Percentiles rank a stretch among this genome's conserved stretches.
Conservation (phyloP, 2,113 vertebrate genomes). For the Pluvianellus socialis region DNA sequence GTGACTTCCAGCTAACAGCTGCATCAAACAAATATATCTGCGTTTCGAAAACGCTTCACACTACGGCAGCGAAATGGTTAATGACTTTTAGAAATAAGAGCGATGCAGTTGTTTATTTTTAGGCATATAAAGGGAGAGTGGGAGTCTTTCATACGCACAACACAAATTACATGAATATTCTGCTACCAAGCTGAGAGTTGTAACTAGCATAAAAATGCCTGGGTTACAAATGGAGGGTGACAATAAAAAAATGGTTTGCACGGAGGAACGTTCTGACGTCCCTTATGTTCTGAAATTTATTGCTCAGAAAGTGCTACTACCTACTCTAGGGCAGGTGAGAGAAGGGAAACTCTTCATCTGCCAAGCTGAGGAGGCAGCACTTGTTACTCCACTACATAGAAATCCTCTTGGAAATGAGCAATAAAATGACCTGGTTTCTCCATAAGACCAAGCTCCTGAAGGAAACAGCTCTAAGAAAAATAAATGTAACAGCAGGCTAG, state of each 20-base stretch:
- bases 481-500: neutral
- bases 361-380: neutral
- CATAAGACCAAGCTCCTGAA: neutral
- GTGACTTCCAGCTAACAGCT: neutral
- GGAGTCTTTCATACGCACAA: neutral
- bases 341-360: neutral
- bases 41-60: neutral
- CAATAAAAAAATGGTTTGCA: neutral
- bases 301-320: neutral
- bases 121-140: neutral
- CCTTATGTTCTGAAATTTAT: neutral
- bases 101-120: neutral
- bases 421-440: neutral
- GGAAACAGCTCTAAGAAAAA: conserved; percentile 5
- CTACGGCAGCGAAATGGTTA: neutral
- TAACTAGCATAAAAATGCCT: neutral
- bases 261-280: neutral
- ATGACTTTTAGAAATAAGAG: neutral
- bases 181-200: neutral
- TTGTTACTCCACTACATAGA: neutral
- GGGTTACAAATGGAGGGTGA: neutral
- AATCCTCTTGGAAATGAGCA: neutral
- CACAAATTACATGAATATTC: neutral
- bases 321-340: neutral
- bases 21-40: neutral